Conservation (phyloP, 2,888 invertebrate species). For the Taphrorychus bicolor region DNA sequence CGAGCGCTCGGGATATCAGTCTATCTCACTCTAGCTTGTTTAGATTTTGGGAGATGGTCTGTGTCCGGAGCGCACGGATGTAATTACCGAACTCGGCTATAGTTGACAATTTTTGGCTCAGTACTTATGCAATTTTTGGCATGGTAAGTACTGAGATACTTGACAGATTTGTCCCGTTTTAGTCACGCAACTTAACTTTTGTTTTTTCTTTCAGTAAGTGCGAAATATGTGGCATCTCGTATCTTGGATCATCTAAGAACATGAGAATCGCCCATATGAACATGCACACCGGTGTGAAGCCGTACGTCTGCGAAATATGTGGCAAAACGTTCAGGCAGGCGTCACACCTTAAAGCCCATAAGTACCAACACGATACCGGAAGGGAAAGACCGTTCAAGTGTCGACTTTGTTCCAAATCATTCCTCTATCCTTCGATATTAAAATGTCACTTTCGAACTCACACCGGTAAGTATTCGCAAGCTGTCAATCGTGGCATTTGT, state of each 20-base stretch:
- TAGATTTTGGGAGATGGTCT: no score
- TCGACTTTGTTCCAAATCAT: not conserved
- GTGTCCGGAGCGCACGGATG: no score
- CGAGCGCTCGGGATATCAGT: no score
- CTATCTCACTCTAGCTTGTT: no score
- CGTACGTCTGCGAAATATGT: conserved; percentile 51
- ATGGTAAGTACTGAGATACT: not conserved
- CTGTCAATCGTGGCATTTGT: no score
- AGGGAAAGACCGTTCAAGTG: not conserved
- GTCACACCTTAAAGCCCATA: not conserved
- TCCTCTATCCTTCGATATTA: not conserved
- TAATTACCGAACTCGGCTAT: no score
- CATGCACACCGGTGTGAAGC: conserved; percentile 47
- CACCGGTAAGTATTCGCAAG: not conserved
- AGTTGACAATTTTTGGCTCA: no score
- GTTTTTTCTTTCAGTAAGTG: not conserved
- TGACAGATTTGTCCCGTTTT: no score
- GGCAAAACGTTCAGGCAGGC: conserved; percentile 50
- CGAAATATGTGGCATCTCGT: not conserved
- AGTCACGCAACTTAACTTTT: no score
- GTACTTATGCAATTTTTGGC: not conserved
- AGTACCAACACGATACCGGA: not conserved
- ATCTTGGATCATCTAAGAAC: no score
- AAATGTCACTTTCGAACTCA: not conserved
- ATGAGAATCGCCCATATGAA: conserved; percentile 51